Percentiles rank a stretch among this genome's conserved stretches.
phyloP scores from a whole-genome alignment of 1,140 invertebrate species.

The Caenorhabditis inopinata region DNA sequence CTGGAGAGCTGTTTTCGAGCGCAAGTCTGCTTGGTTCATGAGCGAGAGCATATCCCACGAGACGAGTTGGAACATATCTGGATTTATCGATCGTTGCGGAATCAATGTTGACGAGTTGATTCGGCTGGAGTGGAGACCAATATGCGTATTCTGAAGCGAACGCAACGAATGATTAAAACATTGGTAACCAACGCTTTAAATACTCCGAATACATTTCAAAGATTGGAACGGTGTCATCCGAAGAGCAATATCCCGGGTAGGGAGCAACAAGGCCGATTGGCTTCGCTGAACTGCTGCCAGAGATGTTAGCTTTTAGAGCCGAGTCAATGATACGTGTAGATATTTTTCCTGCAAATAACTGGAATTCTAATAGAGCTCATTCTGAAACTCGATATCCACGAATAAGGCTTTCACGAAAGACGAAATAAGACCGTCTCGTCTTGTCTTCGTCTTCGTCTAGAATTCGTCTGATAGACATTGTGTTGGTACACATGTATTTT shows the following conservation, averaged over 20 bases:
- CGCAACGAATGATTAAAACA: neutral
- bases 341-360: neutral
- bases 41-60: neutral
- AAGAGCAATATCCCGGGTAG: slow-evolving; percentile 5
- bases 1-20: neutral
- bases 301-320: neutral
- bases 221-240: neutral
- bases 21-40: neutral
- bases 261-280: slow-evolving; percentile 10
- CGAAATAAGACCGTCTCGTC: too few relatives aligned
- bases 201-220: neutral
- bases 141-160: neutral
- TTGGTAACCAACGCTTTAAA: neutral
- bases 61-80: neutral
- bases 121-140: neutral
- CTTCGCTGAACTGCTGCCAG: neutral
- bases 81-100: neutral
- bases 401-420: too few relatives aligned
- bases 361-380: too few relatives aligned
- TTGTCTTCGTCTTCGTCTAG: too few relatives aligned
- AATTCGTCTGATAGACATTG: too few relatives aligned
- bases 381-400: too few relatives aligned
- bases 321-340: neutral
- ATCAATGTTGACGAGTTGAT: neutral
- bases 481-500: too few relatives aligned